Percentiles rank a stretch among this genome's conserved stretches.
These are phyloP conservation scores for Xerus rutilus DNA, from an alignment of 2,797 vertebrate genomes.

Conservation along the genomic window DNA sequence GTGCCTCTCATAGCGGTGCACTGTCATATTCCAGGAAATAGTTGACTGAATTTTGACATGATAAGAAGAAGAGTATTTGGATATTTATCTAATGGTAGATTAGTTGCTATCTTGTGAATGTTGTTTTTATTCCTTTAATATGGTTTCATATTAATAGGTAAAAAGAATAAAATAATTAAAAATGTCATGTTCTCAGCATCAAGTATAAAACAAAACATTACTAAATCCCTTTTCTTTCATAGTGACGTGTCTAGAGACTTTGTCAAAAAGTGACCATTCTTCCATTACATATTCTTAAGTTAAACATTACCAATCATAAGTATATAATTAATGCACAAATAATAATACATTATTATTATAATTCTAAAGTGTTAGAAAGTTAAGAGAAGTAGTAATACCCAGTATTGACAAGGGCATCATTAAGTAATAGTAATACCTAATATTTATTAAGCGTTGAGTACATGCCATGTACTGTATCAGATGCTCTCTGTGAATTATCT, in stretches of 20 bases:
- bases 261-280: neutral
- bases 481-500: neutral
- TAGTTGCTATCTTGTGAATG: neutral
- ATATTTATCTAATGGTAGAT: neutral
- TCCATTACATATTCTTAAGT: too few relatives aligned
- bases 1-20: neutral
- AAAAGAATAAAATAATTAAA: neutral
- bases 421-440: neutral
- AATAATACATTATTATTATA: too few relatives aligned
- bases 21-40: neutral
- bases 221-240: neutral
- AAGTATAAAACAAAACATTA: neutral
- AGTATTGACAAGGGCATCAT: neutral
- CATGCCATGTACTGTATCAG: neutral
- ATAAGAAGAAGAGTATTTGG: neutral
- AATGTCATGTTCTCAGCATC: neutral
- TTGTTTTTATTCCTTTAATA: neutral
- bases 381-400: neutral
- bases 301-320: too few relatives aligned
- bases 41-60: neutral
- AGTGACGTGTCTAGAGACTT: too few relatives aligned
- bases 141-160: neutral
- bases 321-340: too few relatives aligned
- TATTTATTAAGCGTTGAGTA: neutral
- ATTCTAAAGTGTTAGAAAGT: neutral